Conservation (phyloP, 2,888 invertebrate species). For the Dicyrtoma fusca region DNA sequence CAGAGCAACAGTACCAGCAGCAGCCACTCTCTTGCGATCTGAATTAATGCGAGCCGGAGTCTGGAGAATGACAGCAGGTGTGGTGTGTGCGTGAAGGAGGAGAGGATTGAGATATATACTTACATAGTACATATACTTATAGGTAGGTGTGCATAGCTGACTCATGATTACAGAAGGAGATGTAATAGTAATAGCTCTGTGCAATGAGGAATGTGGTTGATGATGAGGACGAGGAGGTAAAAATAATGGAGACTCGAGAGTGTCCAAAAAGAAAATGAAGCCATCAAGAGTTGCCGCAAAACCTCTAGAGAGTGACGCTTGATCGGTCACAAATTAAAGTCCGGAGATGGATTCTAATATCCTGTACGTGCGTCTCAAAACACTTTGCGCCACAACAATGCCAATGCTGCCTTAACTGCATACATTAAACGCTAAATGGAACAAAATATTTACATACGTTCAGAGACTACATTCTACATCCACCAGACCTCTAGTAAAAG, state of each 20-base stretch:
- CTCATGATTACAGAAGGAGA: conserved; percentile 5
- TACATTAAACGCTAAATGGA: conserved; percentile 22
- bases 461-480: conserved; percentile 1
- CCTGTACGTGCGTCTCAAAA: conserved; percentile 44
- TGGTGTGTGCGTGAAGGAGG: background rate
- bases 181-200: background rate
- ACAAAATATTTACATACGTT: conserved; percentile 27
- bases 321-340: conserved; percentile 41
- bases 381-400: conserved; percentile 40
- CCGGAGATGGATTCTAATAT: conserved; percentile 40
- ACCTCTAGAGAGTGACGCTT: conserved; percentile 32
- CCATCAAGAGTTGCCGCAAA: conserved; percentile 37
- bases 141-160: conserved; percentile 16
- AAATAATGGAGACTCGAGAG: conserved; percentile 20
- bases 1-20: too few relatives aligned
- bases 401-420: conserved; percentile 16
- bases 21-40: too few relatives aligned
- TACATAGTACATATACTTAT: too few relatives aligned
- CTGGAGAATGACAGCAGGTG: too few relatives aligned
- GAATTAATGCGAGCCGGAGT: too few relatives aligned
- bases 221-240: background rate
- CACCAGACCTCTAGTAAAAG: background rate
- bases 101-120: background rate
- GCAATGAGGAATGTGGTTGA: background rate
- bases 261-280: conserved; percentile 31